phyloP scores from a whole-genome alignment of 2,113 vertebrate species.

The Tylochromis polylepis region DNA sequence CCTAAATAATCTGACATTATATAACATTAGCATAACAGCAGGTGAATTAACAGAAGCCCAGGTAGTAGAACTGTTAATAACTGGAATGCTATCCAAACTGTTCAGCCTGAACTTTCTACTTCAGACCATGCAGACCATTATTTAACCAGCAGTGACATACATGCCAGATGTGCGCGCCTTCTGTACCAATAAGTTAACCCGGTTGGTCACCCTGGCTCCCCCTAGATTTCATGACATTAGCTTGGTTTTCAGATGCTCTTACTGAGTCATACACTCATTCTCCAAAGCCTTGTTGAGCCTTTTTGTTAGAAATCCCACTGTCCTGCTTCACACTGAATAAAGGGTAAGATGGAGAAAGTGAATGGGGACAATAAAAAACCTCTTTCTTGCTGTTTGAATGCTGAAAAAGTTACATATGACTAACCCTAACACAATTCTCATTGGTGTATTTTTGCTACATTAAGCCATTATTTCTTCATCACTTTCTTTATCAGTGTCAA shows the following conservation, averaged over 20 bases:
- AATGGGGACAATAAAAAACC: not conserved
- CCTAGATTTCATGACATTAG: slow-evolving; percentile 44
- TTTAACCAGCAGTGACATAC: not conserved
- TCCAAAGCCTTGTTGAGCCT: slow-evolving; percentile 16
- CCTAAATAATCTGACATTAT: not conserved
- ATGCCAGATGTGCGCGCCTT: slow-evolving; percentile 18
- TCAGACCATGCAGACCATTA: not conserved
- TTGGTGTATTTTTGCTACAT: not conserved
- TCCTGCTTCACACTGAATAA: not conserved
- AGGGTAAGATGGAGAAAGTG: not conserved
- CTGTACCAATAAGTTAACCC: slow-evolving; percentile 37
- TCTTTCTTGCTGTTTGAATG: not conserved
- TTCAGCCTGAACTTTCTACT: not conserved
- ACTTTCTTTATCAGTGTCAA: not conserved
- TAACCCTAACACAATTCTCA: rapidly evolving
- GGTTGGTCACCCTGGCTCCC: not conserved
- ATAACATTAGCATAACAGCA: not conserved
- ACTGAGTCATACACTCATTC: slow-evolving; percentile 28
- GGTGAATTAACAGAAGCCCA: not conserved
- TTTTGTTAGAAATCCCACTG: not conserved
- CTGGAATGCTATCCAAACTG: not conserved
- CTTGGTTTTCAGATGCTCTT: slow-evolving; percentile 23
- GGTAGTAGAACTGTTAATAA: not conserved
- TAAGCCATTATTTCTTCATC: not conserved
- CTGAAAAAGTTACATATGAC: not conserved